Evolutionary conservation across 2,797 vertebrate species (phyloP), one percentile per base, ranked within the genome.

Genomic region (Chaetophractus vellerosus): DNA sequence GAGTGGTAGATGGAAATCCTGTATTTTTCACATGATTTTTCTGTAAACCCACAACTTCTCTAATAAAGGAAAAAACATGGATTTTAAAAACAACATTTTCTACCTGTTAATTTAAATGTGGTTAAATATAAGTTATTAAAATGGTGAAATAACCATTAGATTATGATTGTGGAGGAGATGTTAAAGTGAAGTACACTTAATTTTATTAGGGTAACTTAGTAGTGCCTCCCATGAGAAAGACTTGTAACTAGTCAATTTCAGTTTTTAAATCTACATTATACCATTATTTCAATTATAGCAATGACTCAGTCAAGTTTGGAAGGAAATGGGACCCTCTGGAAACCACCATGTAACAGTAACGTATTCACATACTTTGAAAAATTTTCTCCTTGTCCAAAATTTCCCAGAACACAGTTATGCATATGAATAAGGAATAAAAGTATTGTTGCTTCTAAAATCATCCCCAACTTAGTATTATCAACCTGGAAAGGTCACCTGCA

Each of bases 11-110:
- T 45, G 45, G 45, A 45, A 45, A 45, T 45, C 45, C 45, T 45
- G 45, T 45, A 45, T 10, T 45, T 45, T 45, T 45, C 9, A 8
- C 45, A 45, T 45, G 45, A 45, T 45, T 45, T 8, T 45, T 45
- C 45, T 45, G 45, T 45, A 45, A 45, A 45, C 45, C 45, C 45
- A 45, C 45, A 45, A 45, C 10, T 45, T 45, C 45, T 45, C 45
- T 45, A 45, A 45, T 45, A 45, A 45, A 45, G 45, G 45, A 10
- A 10, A 45, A 45, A 45, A 86, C 85, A 66, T 85, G 31, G 36
- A 84, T 64, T 92, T 88, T 85, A 38, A 74, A 87, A 90, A 69
- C 57, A 75, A 76, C 36, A 45, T 81, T 76, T 78, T 75, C 48
- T 15, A 38, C 23, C 4, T 95, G 59, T 74, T 71, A 90, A 86